A percentile compares a stretch with the other conserved stretches of the same genome.
These are phyloP conservation scores for Brevimyrus niger DNA, from an alignment of 2,113 vertebrate species.

Conservation along the genomic window DNA sequence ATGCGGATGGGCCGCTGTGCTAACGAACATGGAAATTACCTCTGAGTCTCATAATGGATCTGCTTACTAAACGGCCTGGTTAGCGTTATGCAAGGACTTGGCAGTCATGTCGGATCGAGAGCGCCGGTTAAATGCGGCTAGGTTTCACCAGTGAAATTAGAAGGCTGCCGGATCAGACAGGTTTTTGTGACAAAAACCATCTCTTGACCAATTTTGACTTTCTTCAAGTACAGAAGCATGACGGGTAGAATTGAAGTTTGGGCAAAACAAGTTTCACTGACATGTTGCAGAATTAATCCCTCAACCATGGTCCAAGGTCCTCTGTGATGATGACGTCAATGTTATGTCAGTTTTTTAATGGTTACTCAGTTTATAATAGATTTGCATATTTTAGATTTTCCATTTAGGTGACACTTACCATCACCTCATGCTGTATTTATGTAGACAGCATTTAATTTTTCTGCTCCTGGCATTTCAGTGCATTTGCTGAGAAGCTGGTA, in stretches of 20 bases:
- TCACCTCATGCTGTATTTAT: neutral
- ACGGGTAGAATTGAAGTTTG: neutral
- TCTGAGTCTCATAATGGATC: neutral
- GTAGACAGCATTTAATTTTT: neutral
- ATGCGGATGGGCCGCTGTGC: neutral
- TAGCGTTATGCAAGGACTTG: neutral
- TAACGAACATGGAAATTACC: neutral
- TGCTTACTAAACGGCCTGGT: neutral
- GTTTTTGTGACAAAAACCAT: neutral
- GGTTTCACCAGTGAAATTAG: neutral
- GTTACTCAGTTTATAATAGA: neutral
- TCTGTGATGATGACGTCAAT: neutral
- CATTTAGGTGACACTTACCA: neutral
- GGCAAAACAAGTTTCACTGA: neutral
- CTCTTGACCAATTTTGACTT: neutral
- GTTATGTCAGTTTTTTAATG: neutral
- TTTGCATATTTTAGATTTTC: neutral
- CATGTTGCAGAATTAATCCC: neutral
- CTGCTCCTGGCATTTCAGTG: neutral
- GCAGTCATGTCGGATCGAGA: neutral
- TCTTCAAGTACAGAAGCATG: neutral
- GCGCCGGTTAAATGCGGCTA: neutral
- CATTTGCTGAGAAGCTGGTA: neutral
- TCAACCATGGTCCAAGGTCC: neutral
- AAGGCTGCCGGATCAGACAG: neutral